Evolutionary conservation across 2,888 invertebrate genomes (phyloP).

Genomic region (Cenopis cana): DNA sequence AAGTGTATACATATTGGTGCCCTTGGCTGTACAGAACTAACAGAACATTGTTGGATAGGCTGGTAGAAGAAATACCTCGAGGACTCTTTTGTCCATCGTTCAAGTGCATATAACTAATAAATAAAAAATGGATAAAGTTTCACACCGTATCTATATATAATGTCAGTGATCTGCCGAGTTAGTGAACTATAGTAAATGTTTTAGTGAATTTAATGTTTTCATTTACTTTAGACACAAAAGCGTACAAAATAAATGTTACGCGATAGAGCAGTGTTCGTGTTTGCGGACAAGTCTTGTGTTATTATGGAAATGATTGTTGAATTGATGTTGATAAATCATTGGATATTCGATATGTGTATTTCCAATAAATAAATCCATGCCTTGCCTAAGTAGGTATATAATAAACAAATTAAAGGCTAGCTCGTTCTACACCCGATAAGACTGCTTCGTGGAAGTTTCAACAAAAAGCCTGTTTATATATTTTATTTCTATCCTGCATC

Average conservation of each 20-base stretch:
- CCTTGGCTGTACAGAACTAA: too few species aligned
- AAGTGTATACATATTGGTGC: too few species aligned
- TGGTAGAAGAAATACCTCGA: not conserved
- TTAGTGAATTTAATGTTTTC: constrained; percentile 19
- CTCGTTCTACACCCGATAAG: constrained; percentile 15
- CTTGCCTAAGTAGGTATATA: constrained; percentile 18
- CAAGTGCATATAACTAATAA: not conserved
- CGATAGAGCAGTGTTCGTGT: constrained; percentile 26
- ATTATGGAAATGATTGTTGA: constrained; percentile 20
- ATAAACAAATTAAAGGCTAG: constrained; percentile 23
- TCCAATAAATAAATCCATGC: constrained; percentile 17
- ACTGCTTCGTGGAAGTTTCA: constrained; percentile 20
- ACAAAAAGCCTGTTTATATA: not conserved
- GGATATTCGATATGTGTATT: constrained; percentile 24
- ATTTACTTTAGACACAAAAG: constrained; percentile 9
- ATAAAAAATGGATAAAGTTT: not conserved
- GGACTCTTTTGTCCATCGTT: not conserved
- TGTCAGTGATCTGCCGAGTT: constrained; percentile 26
- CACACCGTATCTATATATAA: not conserved
- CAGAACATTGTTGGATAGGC: not conserved
- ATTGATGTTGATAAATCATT: constrained; percentile 28
- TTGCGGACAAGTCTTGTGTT: constrained; percentile 18
- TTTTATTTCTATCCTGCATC: constrained; percentile 24
- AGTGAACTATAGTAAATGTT: constrained; percentile 25
- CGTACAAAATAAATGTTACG: constrained; percentile 27